These are phyloP conservation scores for Atta cephalotes DNA, from an alignment of 1,140 invertebrate genomes.

Conservation along the genomic window DNA sequence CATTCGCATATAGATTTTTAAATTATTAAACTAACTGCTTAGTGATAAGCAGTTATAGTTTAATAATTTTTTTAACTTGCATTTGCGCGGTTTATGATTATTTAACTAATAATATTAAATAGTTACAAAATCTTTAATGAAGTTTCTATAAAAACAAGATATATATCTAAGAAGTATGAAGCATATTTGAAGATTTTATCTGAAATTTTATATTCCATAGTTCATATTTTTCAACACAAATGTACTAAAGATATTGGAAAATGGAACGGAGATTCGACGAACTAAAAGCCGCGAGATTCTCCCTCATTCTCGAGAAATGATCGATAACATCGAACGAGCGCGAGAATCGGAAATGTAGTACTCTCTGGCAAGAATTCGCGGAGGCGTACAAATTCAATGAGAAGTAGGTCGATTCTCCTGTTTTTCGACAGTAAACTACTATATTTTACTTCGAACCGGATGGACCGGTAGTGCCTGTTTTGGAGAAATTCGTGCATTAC, in stretches of 20 bases:
- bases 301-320: slow-evolving; percentile 26
- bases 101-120: neutral
- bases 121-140: neutral
- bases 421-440: slow-evolving; percentile 49
- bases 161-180: neutral
- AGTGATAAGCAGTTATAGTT: neutral
- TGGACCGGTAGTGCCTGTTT: slow-evolving; percentile 9
- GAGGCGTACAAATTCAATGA: slow-evolving; percentile 49
- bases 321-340: slow-evolving; percentile 31
- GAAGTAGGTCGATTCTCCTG: slow-evolving; percentile 52
- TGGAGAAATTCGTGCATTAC: slow-evolving; percentile 17
- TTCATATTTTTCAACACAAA: slow-evolving; percentile 44
- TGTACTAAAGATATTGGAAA: slow-evolving; percentile 39
- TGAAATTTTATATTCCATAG: slow-evolving; percentile 9
- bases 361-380: slow-evolving; percentile 36
- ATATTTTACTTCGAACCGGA: slow-evolving; percentile 48
- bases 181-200: neutral
- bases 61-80: neutral
- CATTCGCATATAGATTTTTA: neutral
- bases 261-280: slow-evolving; percentile 48
- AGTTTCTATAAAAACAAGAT: neutral
- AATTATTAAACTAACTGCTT: neutral
- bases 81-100: neutral
- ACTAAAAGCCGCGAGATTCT: slow-evolving; percentile 13
- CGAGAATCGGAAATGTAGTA: slow-evolving; percentile 44